A percentile compares a stretch with the other conserved stretches of the same genome.
Conservation (phyloP, 1,140 invertebrate genomes). For the Pseudomyrmex gracilis region DNA sequence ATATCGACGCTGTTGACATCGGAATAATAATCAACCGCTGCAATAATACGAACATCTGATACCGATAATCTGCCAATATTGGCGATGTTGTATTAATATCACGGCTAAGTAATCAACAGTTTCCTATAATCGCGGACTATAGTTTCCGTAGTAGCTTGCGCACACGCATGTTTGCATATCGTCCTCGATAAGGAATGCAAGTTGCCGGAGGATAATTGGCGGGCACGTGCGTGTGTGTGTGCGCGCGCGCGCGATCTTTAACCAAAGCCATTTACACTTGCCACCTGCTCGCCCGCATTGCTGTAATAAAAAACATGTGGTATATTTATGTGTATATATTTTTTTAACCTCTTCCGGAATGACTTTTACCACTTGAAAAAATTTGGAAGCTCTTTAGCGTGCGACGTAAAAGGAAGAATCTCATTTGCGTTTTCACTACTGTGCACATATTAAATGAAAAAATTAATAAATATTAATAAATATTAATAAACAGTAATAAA, state of each 20-base stretch:
- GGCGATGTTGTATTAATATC: slow-evolving; percentile 42
- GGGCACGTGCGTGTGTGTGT: too few species aligned
- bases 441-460: not conserved
- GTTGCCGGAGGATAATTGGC: slow-evolving; percentile 40
- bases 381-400: not conserved
- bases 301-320: too few species aligned
- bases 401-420: not conserved
- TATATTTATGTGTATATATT: too few species aligned
- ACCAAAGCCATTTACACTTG: not conserved
- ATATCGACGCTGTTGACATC: slow-evolving; percentile 41
- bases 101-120: slow-evolving; percentile 47
- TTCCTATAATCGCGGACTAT: slow-evolving; percentile 35
- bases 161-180: slow-evolving; percentile 2
- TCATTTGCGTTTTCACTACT: not conserved
- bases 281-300: too few species aligned
- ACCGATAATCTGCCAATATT: slow-evolving; percentile 59
- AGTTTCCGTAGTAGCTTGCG: slow-evolving; percentile 31
- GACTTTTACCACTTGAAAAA: not conserved
- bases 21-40: slow-evolving; percentile 56
- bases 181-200: slow-evolving; percentile 14
- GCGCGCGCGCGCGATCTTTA: slow-evolving; percentile 2
- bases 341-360: not conserved
- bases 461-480: not conserved
- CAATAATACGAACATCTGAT: slow-evolving; percentile 60
- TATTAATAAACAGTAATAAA: not conserved